Evolutionary conservation across 1,140 invertebrate genomes (phyloP), one percentile per base, ranked within the genome.

Genomic region (Lordiphosa clarofinis): DNA sequence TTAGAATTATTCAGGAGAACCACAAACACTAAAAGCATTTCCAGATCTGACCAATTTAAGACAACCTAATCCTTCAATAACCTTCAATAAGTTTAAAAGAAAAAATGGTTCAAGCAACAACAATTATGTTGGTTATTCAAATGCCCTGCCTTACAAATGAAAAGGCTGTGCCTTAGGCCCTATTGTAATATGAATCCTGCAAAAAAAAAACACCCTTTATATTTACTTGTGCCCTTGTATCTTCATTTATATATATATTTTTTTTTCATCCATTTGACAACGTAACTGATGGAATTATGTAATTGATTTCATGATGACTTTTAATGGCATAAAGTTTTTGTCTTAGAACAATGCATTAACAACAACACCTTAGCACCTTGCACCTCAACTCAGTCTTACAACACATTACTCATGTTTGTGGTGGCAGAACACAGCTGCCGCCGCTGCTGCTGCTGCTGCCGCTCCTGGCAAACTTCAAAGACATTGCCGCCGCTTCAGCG

Each of bases 351-450:
- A 75, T 82, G 72, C 62, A 82, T 79, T 74, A 81, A 63, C 55
- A 81, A 40, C 35, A 28, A 28, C 24, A 28, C 24, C 6, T 28
- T 38, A 56, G 31, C 71, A 79, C 76, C 75, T 81, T 75, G 39
- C 44, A 40, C 13, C 67, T 48, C 55, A 58, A 28, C 62, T 52
- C 56, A 28, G 56, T 24, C 42, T 50, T 62, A 66, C 71, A 82
- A 56, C 75, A 56, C 75, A 79, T 79, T 79, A 79, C 75, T 79
- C 75, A 79, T 79, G 75, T 79, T 67, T 82, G 75, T 56, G 76
- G 75, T 61, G 73, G 69, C 64, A 62, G 39, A 31, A 48, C 53
- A 42, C 74, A 64, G 54, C 50, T 58, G 72, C 31, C 42, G 24
- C 24, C 7, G 24, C 0, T 28, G 24, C 6, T 24, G 21, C 21